phyloP scores from a whole-genome alignment of 2,888 invertebrate genomes.

The Germaria angustata region DNA sequence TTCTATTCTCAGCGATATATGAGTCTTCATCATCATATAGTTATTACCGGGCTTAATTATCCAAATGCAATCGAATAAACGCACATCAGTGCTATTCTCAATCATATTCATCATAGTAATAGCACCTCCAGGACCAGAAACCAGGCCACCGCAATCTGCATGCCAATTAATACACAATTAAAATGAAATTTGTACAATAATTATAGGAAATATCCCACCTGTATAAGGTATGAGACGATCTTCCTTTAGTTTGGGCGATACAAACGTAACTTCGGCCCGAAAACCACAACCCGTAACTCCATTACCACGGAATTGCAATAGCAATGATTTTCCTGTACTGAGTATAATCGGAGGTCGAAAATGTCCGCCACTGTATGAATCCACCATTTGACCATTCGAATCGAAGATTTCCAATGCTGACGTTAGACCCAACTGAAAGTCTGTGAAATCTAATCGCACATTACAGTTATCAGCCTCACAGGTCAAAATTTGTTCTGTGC shows the following conservation, averaged over 20 bases:
- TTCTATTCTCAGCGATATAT: constrained; percentile 83
- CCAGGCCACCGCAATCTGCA: constrained; percentile 85
- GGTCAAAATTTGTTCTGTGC: constrained; percentile 84
- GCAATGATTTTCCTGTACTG: constrained; percentile 83
- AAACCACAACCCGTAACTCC: constrained; percentile 85
- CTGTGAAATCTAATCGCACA: constrained; percentile 84
- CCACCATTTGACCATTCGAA: constrained; percentile 84
- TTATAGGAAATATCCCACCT: constrained; percentile 71
- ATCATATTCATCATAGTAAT: constrained; percentile 89
- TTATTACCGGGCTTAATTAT: constrained; percentile 84
- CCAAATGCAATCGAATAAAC: constrained; percentile 87
- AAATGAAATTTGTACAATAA: not conserved
- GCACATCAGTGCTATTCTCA: constrained; percentile 81
- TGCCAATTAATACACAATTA: not conserved
- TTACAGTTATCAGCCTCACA: constrained; percentile 83
- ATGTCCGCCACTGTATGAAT: constrained; percentile 84
- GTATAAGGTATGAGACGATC: constrained; percentile 77
- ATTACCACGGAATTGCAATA: constrained; percentile 86
- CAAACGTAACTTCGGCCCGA: constrained; percentile 82
- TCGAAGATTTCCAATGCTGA: constrained; percentile 87
- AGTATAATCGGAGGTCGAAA: constrained; percentile 86
- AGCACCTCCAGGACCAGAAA: constrained; percentile 85
- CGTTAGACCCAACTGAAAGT: constrained; percentile 84
- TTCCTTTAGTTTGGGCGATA: constrained; percentile 78
- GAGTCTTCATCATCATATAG: constrained; percentile 84